A percentile compares a stretch with the other conserved stretches of the same genome.
Evolutionary conservation across 2,888 invertebrate genomes (phyloP).

Genomic region (Eilema sororculum): DNA sequence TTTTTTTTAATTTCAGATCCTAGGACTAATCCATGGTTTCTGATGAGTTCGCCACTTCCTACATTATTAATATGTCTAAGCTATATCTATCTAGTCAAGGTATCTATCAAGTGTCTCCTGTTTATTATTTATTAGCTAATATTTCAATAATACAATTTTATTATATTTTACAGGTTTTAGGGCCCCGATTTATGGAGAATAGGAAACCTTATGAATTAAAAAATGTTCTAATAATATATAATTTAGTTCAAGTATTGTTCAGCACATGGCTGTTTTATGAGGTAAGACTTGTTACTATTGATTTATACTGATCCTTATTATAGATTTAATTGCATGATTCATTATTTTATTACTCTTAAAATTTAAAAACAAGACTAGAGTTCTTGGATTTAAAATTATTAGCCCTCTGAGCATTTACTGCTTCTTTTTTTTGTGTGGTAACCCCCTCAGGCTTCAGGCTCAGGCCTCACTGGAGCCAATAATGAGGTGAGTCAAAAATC

Average conservation of each 20-base stretch:
- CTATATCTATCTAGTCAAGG: slow-evolving; percentile 96
- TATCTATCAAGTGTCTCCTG: slow-evolving; percentile 59
- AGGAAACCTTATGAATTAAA: slow-evolving; percentile 95
- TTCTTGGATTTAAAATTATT: background rate
- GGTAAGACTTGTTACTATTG: slow-evolving; percentile 86
- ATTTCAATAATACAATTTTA: background rate
- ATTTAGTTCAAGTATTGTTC: slow-evolving; percentile 95
- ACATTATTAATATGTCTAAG: slow-evolving; percentile 95
- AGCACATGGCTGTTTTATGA: slow-evolving; percentile 96
- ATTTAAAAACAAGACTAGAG: background rate
- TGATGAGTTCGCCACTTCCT: slow-evolving; percentile 98
- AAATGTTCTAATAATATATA: slow-evolving; percentile 92
- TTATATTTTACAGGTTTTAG: slow-evolving; percentile 89
- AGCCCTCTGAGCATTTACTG: background rate
- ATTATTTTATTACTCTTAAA: background rate
- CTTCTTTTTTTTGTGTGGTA: no score
- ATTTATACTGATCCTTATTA: background rate
- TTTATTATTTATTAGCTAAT: background rate
- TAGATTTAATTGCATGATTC: background rate
- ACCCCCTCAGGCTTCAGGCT: no score
- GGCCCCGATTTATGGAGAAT: slow-evolving; percentile 96
- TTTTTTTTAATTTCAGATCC: slow-evolving; percentile 89
- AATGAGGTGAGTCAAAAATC: background rate
- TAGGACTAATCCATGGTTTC: slow-evolving; percentile 95
- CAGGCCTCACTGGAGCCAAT: no score